phyloP scores from a whole-genome alignment of 2,113 vertebrate genomes.

The Shinisaurus crocodilurus region DNA sequence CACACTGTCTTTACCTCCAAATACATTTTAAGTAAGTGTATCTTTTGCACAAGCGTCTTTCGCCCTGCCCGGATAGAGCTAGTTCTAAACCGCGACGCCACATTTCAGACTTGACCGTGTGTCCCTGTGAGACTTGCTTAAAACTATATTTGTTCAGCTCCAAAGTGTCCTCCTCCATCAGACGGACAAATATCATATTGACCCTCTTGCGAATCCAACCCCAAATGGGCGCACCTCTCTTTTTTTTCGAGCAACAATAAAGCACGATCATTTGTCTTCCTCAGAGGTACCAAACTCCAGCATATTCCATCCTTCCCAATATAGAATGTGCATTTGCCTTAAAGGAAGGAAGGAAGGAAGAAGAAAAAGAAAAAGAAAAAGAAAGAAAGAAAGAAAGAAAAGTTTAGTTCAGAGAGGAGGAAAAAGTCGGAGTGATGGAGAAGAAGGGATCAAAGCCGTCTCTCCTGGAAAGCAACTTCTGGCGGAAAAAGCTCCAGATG shows the following conservation, averaged over 20 bases:
- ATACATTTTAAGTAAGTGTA: too few species aligned
- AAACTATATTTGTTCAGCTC: constrained; percentile 35
- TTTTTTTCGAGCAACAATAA: constrained; percentile 66
- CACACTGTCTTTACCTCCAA: too few species aligned
- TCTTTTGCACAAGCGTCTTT: too few species aligned
- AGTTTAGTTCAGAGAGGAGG: background rate
- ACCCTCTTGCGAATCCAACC: constrained; percentile 64
- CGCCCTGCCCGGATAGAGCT: background rate
- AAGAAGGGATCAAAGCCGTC: constrained; percentile 61
- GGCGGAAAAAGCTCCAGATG: constrained; percentile 46
- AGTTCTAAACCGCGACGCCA: background rate
- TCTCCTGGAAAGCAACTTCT: constrained; percentile 64
- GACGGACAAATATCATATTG: constrained; percentile 40
- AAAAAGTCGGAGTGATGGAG: constrained; percentile 39
- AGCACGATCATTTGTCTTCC: constrained; percentile 28
- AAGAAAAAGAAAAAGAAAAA: constrained; percentile 57
- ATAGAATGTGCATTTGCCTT: constrained; percentile 63
- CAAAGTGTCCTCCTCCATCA: constrained; percentile 40
- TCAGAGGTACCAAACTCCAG: constrained; percentile 19
- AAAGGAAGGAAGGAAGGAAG: constrained; percentile 45
- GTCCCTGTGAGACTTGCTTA: background rate
- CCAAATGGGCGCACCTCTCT: constrained; percentile 52
- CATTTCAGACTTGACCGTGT: rapidly evolving
- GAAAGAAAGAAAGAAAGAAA: constrained; percentile 67
- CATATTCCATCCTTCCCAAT: constrained; percentile 39